These are phyloP conservation scores for Macrotis lagotis DNA, from an alignment of 2,113 vertebrate genomes.

Conservation along the genomic window DNA sequence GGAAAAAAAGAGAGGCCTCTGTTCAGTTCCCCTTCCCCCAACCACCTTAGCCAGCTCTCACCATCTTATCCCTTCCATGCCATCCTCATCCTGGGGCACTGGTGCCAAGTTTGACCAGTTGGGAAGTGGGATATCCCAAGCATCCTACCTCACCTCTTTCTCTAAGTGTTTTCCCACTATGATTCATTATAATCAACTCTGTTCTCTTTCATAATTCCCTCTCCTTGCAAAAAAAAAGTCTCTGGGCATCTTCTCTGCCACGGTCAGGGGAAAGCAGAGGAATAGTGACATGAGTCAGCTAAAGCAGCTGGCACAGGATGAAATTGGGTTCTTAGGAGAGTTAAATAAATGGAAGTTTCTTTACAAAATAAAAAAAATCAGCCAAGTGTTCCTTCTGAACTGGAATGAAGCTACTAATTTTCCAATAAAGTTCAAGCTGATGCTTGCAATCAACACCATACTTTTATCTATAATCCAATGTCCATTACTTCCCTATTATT, in stretches of 20 bases:
- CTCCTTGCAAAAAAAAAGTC: slow-evolving; percentile 47
- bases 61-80: slow-evolving; percentile 79
- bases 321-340: background rate
- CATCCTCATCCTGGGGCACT: slow-evolving; percentile 78
- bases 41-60: slow-evolving; percentile 73
- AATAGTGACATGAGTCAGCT: slow-evolving; percentile 19
- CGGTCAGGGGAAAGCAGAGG: background rate
- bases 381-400: slow-evolving; percentile 8
- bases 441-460: background rate
- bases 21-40: slow-evolving; percentile 63
- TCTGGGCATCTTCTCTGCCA: slow-evolving; percentile 28
- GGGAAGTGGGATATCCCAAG: slow-evolving; percentile 73
- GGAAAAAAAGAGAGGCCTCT: slow-evolving; percentile 84
- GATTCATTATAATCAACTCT: slow-evolving; percentile 60
- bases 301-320: slow-evolving; percentile 43
- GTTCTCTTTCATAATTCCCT: slow-evolving; percentile 49
- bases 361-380: background rate
- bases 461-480: background rate
- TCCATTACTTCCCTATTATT: background rate
- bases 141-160: slow-evolving; percentile 75
- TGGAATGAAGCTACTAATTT: background rate
- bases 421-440: background rate
- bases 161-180: background rate
- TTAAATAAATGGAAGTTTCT: background rate
- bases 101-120: slow-evolving; percentile 80